Evolutionary conservation across 2,113 vertebrate genomes (phyloP).

Genomic region (Malurus elegans): DNA sequence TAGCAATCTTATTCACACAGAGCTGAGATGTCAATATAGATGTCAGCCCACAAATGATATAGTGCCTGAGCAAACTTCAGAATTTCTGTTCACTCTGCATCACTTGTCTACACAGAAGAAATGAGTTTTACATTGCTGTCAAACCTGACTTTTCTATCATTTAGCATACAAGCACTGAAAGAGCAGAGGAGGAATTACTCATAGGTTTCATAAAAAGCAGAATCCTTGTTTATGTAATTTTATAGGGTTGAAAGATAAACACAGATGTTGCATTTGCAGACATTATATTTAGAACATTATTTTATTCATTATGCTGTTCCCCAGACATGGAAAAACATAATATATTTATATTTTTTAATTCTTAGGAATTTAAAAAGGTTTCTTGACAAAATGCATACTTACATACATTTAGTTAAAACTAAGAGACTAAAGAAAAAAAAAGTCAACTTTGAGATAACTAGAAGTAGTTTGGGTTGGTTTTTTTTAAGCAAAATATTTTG

Average conservation of each 20-base stretch:
- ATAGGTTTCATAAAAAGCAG: slow-evolving; percentile 41
- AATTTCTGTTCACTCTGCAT: not conserved
- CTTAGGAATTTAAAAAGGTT: not conserved
- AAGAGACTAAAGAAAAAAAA: not conserved
- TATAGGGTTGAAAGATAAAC: slow-evolving; percentile 41
- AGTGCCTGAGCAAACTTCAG: not conserved
- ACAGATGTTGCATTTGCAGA: slow-evolving; percentile 47
- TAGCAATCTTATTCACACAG: not conserved
- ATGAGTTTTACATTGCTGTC: not conserved
- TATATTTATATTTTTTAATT: not conserved
- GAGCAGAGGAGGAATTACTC: slow-evolving; percentile 45
- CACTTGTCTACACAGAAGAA: not conserved
- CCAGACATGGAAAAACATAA: not conserved
- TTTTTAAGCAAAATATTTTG: not conserved
- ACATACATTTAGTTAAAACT: not conserved
- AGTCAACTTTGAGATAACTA: not conserved
- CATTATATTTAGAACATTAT: slow-evolving; percentile 15
- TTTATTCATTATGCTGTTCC: not conserved
- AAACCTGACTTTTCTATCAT: not conserved
- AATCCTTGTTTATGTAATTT: slow-evolving; percentile 59
- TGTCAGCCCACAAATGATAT: accelerated
- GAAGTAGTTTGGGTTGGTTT: accelerated
- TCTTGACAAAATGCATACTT: not conserved
- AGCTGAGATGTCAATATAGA: not conserved
- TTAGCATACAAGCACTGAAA: not conserved